Percentiles rank a stretch among this genome's conserved stretches.
These are phyloP conservation scores for Pyrocoelia pectoralis DNA, from an alignment of 2,888 invertebrate genomes.

Conservation along the genomic window DNA sequence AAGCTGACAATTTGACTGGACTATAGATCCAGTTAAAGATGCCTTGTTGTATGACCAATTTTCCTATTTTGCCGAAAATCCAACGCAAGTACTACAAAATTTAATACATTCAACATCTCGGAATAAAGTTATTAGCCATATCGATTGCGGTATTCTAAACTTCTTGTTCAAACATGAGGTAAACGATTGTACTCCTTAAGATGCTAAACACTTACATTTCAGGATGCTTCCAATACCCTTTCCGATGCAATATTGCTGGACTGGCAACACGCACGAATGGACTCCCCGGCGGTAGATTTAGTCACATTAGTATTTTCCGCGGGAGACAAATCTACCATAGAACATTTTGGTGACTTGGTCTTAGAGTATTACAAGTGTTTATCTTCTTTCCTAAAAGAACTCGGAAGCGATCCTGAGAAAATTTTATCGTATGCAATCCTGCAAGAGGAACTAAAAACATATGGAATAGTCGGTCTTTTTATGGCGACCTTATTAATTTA, in stretches of 20 bases:
- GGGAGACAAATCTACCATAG: slow-evolving; percentile 40
- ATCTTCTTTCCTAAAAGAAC: slow-evolving; percentile 37
- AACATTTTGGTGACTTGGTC: slow-evolving; percentile 44
- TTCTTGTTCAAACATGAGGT: slow-evolving; percentile 27
- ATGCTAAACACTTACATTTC: slow-evolving; percentile 1
- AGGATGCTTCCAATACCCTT: slow-evolving; percentile 38
- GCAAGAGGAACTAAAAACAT: slow-evolving; percentile 45
- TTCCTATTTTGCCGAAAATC: slow-evolving; percentile 23
- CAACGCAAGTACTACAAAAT: slow-evolving; percentile 8
- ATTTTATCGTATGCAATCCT: slow-evolving; percentile 48
- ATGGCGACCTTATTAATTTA: slow-evolving; percentile 42
- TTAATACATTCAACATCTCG: background rate
- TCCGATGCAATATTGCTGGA: slow-evolving; percentile 44
- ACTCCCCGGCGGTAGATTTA: slow-evolving; percentile 49
- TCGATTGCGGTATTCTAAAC: slow-evolving; percentile 22
- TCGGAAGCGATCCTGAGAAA: slow-evolving; percentile 44
- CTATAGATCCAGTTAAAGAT: slow-evolving; percentile 20
- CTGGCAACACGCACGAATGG: slow-evolving; percentile 45
- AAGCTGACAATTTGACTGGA: too few species aligned
- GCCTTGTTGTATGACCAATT: slow-evolving; percentile 26
- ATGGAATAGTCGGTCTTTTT: slow-evolving; percentile 42
- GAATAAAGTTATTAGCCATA: slow-evolving; percentile 18
- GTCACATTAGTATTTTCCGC: slow-evolving; percentile 49
- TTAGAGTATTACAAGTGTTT: slow-evolving; percentile 46
- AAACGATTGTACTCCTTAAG: background rate